Evolutionary conservation across 1,140 invertebrate species (phyloP), one percentile per base, ranked within the genome.

Genomic region (Phortica variegata): DNA sequence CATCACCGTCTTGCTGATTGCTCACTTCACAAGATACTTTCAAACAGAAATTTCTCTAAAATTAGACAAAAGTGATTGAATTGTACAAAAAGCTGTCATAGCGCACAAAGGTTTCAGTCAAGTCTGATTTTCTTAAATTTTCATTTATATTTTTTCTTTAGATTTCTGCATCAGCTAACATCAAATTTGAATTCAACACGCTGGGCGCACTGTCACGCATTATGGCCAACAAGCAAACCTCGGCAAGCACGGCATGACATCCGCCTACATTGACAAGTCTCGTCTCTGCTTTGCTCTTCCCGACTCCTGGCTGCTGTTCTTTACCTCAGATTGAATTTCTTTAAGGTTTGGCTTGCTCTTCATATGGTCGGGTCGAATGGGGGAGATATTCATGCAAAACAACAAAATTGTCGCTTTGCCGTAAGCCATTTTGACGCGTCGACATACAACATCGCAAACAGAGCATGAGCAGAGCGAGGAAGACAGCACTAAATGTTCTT

Each of bases 291-390:
- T 29, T 29, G 26, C 12, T n/a, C n/a, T n/a, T n/a, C n/a, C n/a
- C n/a, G n/a, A 29, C 26, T 49, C 37, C 43, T 48, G 50, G 47
- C 23, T n/a, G 21, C 36, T 31, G 32, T 31, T 45, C 47, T 43
- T 26, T 33, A 48, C 53, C 54, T 49, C 42, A 59, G 60, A 41
- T 43, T 53, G 59, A 59, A 42, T 56, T 59, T 66, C 51, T 60
- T 63, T 60, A 51, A 63, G 62, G 62, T 62, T 63, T 68, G 63
- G 60, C 68, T 66, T 68, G 62, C 63, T 66, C 68, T 68, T 63
- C 59, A 66, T 66, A n/a, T n/a, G n/a, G n/a, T n/a, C n/a, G n/a
- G n/a, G n/a, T n/a, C n/a, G n/a, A n/a, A n/a, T n/a, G n/a, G n/a
- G n/a, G n/a, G n/a, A n/a, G n/a, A n/a, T n/a, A n/a, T n/a, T n/a